Evolutionary conservation across 35 echinoderm and acorn worm species (phyloP).

Genomic region (Heliocidaris tuberculata): DNA sequence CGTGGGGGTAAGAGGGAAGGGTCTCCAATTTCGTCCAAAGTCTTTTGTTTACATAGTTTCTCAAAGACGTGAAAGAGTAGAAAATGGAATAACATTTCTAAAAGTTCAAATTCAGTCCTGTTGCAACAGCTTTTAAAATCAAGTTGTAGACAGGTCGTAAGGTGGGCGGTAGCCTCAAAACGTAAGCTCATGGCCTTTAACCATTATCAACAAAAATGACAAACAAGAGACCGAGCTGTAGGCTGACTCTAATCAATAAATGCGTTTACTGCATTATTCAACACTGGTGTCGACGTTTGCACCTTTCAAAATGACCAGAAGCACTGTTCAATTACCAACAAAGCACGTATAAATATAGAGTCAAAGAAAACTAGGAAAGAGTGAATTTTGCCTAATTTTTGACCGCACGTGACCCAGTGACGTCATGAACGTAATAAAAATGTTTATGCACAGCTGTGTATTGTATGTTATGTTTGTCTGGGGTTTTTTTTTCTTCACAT

Average conservation of each 20-base stretch:
- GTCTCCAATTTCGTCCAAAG: no score
- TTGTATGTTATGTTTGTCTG: no score
- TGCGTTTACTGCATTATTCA: conserved; percentile 3
- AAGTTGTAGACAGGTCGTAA: not conserved
- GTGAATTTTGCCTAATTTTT: not conserved
- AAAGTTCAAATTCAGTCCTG: no score
- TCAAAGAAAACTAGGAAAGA: not conserved
- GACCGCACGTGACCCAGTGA: not conserved
- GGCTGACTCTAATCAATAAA: not conserved
- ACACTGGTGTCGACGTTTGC: not conserved
- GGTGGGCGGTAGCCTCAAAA: not conserved
- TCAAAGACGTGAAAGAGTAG: no score
- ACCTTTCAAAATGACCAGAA: not conserved
- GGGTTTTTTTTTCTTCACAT: no score
- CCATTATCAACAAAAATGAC: not conserved
- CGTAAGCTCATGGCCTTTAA: not conserved
- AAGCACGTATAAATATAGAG: not conserved
- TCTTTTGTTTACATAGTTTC: no score
- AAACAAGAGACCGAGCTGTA: not conserved
- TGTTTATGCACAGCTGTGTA: no score
- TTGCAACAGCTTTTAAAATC: not conserved
- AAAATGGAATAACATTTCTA: no score
- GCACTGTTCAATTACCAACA: not conserved
- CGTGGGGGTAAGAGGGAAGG: no score
- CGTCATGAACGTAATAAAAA: no score